These are phyloP conservation scores for Hylomyscus alleni DNA, from an alignment of 2,797 vertebrate genomes.

Conservation along the genomic window DNA sequence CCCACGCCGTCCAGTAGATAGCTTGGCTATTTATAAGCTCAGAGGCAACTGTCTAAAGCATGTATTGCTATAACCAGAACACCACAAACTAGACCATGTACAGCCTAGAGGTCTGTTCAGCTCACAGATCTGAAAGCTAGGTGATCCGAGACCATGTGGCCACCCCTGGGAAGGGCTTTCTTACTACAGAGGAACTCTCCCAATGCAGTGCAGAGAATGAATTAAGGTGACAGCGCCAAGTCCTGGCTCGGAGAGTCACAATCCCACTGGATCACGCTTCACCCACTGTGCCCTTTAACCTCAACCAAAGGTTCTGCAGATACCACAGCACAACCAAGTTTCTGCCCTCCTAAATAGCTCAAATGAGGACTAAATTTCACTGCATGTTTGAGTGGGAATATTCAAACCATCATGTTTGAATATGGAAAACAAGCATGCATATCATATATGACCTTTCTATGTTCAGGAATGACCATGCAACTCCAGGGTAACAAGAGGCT, in stretches of 20 bases:
- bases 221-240: too few species aligned
- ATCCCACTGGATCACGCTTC: neutral
- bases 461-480: neutral
- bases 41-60: neutral
- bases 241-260: neutral
- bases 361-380: neutral
- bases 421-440: neutral
- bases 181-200: neutral
- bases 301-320: neutral
- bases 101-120: neutral
- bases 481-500: neutral
- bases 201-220: neutral
- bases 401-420: neutral
- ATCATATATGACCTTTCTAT: neutral
- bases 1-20: neutral
- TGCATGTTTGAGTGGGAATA: neutral
- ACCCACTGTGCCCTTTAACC: neutral
- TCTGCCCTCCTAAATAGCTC: neutral
- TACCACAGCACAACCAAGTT: neutral
- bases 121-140: neutral
- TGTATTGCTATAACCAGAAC: neutral
- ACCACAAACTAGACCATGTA: neutral
- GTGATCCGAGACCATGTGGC: neutral
- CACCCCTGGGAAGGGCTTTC: neutral
- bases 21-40: neutral